phyloP scores from a whole-genome alignment of 30 jellyfish, hydroid and myxozoan species.

The Cassiopea andromeda region DNA sequence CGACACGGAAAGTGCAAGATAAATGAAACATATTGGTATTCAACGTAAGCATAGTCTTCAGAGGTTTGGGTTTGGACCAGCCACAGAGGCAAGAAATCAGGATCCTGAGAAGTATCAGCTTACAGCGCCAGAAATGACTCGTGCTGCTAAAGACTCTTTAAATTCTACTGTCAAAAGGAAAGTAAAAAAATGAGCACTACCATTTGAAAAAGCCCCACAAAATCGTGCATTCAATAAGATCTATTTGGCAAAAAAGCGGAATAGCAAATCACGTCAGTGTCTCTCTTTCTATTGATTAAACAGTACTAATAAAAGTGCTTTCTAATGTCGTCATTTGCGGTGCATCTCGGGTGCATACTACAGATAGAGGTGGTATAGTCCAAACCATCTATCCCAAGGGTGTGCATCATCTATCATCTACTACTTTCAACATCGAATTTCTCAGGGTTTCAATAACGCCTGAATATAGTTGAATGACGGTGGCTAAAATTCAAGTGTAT shows the following conservation, averaged over 20 bases:
- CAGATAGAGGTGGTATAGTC: constrained; percentile 39
- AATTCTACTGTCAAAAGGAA: constrained; percentile 4
- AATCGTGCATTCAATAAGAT: constrained; percentile 19
- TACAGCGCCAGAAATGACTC: constrained; percentile 52
- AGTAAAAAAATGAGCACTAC: constrained; percentile 39
- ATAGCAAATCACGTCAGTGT: constrained; percentile 31
- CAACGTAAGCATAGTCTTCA: constrained; percentile 7
- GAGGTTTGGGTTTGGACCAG: constrained; percentile 49
- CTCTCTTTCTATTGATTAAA: constrained; percentile 45
- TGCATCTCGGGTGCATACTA: constrained; percentile 38
- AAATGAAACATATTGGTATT: constrained; percentile 58
- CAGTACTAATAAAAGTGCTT: constrained; percentile 23
- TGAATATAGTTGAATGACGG: neutral
- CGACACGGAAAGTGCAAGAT: constrained; percentile 1
- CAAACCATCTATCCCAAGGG: constrained; percentile 37
- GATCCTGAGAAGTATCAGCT: constrained; percentile 51
- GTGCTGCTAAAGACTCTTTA: constrained; percentile 37
- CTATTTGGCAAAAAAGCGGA: neutral
- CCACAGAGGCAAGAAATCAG: constrained; percentile 43
- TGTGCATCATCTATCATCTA: neutral
- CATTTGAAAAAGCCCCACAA: constrained; percentile 55
- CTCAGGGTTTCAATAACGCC: neutral
- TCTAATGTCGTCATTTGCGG: constrained; percentile 37
- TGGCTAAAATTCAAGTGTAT: constrained; percentile 38
- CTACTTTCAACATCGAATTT: neutral